phyloP scores from a whole-genome alignment of 1,140 invertebrate genomes.

The Conopomorpha cramerella region DNA sequence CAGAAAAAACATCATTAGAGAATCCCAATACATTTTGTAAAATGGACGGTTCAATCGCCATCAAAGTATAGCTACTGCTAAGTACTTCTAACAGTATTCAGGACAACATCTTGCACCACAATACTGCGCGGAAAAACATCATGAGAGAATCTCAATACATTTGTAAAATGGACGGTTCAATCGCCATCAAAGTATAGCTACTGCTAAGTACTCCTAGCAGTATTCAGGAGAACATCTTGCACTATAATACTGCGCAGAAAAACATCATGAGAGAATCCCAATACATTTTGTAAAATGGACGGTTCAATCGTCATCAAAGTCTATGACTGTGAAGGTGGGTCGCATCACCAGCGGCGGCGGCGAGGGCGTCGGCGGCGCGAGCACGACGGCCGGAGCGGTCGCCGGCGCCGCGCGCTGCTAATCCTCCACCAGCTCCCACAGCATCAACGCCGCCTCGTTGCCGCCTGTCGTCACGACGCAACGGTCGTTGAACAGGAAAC shows the following conservation, averaged over 20 bases:
- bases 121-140: too few relatives aligned
- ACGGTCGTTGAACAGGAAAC: conserved; percentile 85
- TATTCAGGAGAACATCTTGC: too few relatives aligned
- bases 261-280: too few relatives aligned
- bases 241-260: neutral
- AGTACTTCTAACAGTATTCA: too few relatives aligned
- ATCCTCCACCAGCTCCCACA: conserved; percentile 87
- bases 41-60: conserved; percentile 17
- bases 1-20: neutral
- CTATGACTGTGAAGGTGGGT: conserved; percentile 33
- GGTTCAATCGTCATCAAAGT: conserved; percentile 37
- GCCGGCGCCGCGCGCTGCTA: conserved; percentile 51
- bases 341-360: conserved; percentile 17
- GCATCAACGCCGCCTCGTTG: conserved; percentile 89
- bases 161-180: neutral
- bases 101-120: too few relatives aligned
- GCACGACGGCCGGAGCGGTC: conserved; percentile 26
- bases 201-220: neutral
- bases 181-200: neutral
- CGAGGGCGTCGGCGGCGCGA: conserved; percentile 44
- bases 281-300: too few relatives aligned
- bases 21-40: too few relatives aligned
- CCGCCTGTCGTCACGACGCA: conserved; percentile 88
- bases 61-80: too few relatives aligned
- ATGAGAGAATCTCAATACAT: neutral